Percentiles rank a stretch among this genome's conserved stretches.
phyloP scores from a whole-genome alignment of 23 tunicate genomes.

The Botrylloides violaceus region DNA sequence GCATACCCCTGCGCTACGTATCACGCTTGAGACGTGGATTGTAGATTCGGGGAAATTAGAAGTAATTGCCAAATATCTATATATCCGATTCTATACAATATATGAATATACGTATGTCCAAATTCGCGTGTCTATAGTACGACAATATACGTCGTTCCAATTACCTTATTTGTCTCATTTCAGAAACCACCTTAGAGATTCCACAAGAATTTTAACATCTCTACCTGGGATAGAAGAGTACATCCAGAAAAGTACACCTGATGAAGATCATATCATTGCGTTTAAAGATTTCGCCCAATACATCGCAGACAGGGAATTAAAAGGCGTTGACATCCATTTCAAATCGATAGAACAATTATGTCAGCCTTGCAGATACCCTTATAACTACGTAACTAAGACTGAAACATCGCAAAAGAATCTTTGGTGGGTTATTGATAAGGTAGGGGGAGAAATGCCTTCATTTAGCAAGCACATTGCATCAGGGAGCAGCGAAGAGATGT shows the following conservation, averaged over 20 bases:
- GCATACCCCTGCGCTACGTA: too few relatives aligned
- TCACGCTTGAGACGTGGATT: too few relatives aligned
- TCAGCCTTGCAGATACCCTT: conserved; percentile 36
- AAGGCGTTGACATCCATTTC: conserved; percentile 36
- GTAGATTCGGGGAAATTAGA: too few relatives aligned
- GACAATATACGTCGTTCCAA: too few relatives aligned
- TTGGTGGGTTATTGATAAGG: conserved; percentile 34
- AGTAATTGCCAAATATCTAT: too few relatives aligned
- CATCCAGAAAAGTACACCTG: conserved; percentile 19
- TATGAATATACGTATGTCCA: too few relatives aligned
- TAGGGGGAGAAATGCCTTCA: conserved; percentile 28
- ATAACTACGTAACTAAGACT: conserved; percentile 41
- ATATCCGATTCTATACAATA: too few relatives aligned
- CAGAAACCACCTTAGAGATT: conserved; percentile 28
- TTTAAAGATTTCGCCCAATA: conserved; percentile 53
- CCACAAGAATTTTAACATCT: conserved; percentile 24
- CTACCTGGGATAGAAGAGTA: conserved; percentile 29
- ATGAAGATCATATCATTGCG: conserved; percentile 41
- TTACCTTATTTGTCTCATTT: too few relatives aligned
- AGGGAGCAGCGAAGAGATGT: background rate
- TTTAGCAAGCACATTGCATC: conserved; percentile 21
- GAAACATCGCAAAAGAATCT: conserved; percentile 33
- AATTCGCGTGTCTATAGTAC: too few relatives aligned
- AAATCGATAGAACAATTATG: conserved; percentile 38
- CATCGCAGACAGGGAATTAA: conserved; percentile 28